phyloP scores from a whole-genome alignment of 2,797 vertebrate genomes.

The Pygocentrus nattereri region DNA sequence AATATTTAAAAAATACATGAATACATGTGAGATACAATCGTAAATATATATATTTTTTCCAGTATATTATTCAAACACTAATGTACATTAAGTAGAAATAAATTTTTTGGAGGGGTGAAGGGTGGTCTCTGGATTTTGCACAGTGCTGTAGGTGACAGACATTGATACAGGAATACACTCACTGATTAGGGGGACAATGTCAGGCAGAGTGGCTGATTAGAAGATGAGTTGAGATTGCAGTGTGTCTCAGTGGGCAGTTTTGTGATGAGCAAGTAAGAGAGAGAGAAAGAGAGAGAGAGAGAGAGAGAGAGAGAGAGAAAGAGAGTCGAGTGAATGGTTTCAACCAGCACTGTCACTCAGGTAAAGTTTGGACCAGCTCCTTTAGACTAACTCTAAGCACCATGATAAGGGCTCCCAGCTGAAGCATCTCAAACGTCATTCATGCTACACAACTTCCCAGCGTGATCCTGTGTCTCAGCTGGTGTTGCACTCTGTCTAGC shows the following conservation, averaged over 20 bases:
- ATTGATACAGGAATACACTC: conserved; percentile 30
- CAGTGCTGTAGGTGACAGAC: conserved; percentile 3
- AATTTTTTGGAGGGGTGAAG: no score
- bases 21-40: no score
- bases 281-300: conserved; percentile 17
- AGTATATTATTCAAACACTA: no score
- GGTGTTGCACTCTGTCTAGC: conserved; percentile 28
- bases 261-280: conserved; percentile 20
- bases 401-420: conserved; percentile 1
- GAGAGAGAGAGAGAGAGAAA: neutral
- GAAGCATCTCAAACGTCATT: conserved; percentile 38
- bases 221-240: conserved; percentile 33
- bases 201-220: conserved; percentile 25
- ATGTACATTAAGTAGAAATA: no score
- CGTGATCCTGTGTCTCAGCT: conserved; percentile 41
- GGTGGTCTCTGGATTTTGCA: neutral
- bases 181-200: neutral
- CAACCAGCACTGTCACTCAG: neutral
- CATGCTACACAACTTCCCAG: conserved; percentile 40
- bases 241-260: conserved; percentile 25
- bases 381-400: neutral
- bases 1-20: no score
- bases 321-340: neutral
- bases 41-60: no score
- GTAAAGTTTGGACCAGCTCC: neutral